Evolutionary conservation across 2,888 invertebrate genomes (phyloP).

Genomic region (Conops quadrifasciatus): DNA sequence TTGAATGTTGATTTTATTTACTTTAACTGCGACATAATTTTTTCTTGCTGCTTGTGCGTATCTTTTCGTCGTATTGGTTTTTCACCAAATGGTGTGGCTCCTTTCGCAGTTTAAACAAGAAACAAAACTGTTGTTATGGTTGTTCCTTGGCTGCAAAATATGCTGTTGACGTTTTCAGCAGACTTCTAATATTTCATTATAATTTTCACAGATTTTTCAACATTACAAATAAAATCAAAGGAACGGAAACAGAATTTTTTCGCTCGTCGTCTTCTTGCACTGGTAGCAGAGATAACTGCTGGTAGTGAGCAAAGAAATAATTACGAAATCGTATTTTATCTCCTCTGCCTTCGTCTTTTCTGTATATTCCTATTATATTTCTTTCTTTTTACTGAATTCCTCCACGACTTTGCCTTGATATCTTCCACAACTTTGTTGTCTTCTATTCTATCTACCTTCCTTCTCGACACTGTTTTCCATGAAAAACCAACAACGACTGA

Average conservation of each 20-base stretch:
- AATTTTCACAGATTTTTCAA: slow-evolving; percentile 15
- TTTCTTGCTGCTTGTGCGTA: slow-evolving; percentile 13
- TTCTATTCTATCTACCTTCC: slow-evolving; percentile 8
- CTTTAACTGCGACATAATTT: slow-evolving; percentile 31
- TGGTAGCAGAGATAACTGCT: slow-evolving; percentile 25
- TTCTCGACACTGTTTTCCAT: slow-evolving; percentile 37
- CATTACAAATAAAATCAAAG: slow-evolving; percentile 11
- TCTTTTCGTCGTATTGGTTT: background rate
- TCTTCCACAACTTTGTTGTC: slow-evolving; percentile 2
- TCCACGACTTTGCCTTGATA: slow-evolving; percentile 6
- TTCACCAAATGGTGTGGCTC: no score
- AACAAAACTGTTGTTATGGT: background rate
- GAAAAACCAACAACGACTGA: slow-evolving; percentile 42
- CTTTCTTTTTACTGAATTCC: slow-evolving; percentile 10
- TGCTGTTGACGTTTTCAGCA: no score
- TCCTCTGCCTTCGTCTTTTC: slow-evolving; percentile 8
- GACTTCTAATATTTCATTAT: background rate
- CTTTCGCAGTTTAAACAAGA: background rate
- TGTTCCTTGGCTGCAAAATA: background rate
- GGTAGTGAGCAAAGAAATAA: slow-evolving; percentile 31
- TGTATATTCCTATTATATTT: background rate
- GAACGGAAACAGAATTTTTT: slow-evolving; percentile 24
- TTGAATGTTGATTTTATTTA: slow-evolving; percentile 1
- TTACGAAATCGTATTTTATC: slow-evolving; percentile 34
- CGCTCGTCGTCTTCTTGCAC: slow-evolving; percentile 1